These are phyloP conservation scores for Rhopalosiphum nymphaeae DNA, from an alignment of 2,888 invertebrate species.

Conservation along the genomic window DNA sequence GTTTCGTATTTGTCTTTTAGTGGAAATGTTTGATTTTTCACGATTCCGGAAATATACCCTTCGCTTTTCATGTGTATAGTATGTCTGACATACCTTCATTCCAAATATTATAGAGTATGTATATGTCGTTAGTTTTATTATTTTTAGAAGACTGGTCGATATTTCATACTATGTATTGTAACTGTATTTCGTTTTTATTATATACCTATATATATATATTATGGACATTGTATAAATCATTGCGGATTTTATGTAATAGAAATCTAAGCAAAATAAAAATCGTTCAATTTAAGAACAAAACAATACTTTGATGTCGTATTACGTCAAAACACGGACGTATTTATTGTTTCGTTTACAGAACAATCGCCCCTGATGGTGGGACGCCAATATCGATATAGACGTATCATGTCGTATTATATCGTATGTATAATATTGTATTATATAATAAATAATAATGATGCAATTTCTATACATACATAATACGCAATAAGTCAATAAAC, in stretches of 20 bases:
- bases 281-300: background rate
- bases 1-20: background rate
- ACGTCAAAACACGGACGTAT: background rate
- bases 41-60: background rate
- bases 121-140: background rate
- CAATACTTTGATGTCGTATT: background rate
- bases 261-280: constrained; percentile 13
- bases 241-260: background rate
- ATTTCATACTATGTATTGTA: background rate
- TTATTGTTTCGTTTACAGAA: background rate
- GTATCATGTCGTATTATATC: background rate
- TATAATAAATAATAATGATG: background rate
- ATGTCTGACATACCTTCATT: background rate
- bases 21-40: background rate
- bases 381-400: background rate
- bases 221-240: background rate
- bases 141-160: background rate
- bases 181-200: background rate
- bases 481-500: background rate
- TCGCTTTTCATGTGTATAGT: background rate
- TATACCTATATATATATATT: background rate
- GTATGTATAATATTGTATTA: background rate
- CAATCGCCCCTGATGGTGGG: background rate
- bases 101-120: background rate
- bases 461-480: background rate